These are phyloP conservation scores for Ailurus styani DNA, from an alignment of 2,113 vertebrate genomes.

Conservation along the genomic window DNA sequence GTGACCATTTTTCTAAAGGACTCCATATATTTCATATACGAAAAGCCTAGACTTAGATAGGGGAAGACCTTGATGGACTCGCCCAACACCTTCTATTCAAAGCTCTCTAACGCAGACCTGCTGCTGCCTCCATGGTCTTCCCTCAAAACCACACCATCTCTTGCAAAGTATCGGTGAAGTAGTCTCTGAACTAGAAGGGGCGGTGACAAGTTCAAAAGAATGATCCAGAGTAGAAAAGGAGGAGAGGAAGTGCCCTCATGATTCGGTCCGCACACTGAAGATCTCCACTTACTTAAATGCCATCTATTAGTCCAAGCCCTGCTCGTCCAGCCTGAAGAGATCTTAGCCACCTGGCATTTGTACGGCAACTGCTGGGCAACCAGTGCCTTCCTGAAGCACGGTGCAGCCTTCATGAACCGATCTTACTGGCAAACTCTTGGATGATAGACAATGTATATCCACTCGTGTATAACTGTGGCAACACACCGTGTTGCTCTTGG, in stretches of 20 bases:
- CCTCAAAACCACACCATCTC: background rate
- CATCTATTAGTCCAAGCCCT: background rate
- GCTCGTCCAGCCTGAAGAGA: background rate
- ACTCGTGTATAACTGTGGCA: background rate
- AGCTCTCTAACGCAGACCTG: background rate
- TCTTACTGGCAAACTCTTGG: background rate
- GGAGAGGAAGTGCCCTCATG: too few relatives aligned
- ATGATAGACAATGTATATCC: background rate
- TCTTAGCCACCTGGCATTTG: too few relatives aligned
- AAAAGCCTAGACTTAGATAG: background rate
- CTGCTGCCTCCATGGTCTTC: background rate
- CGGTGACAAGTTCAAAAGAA: background rate
- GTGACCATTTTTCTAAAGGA: background rate
- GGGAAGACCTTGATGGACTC: too few relatives aligned
- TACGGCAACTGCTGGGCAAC: background rate
- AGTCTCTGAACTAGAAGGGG: background rate
- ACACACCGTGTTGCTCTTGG: background rate
- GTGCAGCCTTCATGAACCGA: too few relatives aligned
- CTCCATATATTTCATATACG: background rate
- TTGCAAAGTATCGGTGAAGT: background rate
- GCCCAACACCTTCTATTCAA: background rate
- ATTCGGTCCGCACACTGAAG: too few relatives aligned
- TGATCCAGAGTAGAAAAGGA: background rate
- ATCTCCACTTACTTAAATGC: background rate
- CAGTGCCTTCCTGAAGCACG: rapidly evolving